These are phyloP conservation scores for Coptodon rendalli DNA, from an alignment of 2,113 vertebrate species.

Conservation along the genomic window DNA sequence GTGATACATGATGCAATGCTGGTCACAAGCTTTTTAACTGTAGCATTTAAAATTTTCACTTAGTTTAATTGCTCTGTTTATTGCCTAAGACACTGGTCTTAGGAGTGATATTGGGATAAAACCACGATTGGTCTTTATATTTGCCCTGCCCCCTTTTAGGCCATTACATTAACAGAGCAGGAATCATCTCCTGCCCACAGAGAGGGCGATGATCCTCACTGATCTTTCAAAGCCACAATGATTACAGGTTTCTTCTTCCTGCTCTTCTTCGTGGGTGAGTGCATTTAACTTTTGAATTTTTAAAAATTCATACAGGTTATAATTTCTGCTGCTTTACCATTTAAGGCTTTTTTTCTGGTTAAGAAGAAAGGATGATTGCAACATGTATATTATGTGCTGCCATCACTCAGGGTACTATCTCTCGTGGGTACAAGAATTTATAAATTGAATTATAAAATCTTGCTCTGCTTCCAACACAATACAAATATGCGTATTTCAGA, in stretches of 20 bases:
- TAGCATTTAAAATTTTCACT: background rate
- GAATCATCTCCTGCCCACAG: background rate
- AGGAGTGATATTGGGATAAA: background rate
- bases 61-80: background rate
- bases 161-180: background rate
- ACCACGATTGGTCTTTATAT: background rate
- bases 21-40: background rate
- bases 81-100: background rate
- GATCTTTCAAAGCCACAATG: background rate
- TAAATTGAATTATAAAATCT: background rate
- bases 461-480: background rate
- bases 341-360: background rate
- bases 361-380: background rate
- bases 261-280: background rate
- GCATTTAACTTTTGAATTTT: background rate
- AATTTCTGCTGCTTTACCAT: background rate
- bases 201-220: background rate
- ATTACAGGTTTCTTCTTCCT: background rate
- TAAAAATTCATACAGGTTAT: background rate
- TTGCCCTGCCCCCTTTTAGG: background rate
- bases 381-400: background rate
- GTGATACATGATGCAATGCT: background rate
- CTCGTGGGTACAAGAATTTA: fast-evolving
- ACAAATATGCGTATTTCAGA: background rate
- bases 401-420: background rate